phyloP scores from a whole-genome alignment of 2,888 invertebrate species.

The Caenorhabditis angaria region DNA sequence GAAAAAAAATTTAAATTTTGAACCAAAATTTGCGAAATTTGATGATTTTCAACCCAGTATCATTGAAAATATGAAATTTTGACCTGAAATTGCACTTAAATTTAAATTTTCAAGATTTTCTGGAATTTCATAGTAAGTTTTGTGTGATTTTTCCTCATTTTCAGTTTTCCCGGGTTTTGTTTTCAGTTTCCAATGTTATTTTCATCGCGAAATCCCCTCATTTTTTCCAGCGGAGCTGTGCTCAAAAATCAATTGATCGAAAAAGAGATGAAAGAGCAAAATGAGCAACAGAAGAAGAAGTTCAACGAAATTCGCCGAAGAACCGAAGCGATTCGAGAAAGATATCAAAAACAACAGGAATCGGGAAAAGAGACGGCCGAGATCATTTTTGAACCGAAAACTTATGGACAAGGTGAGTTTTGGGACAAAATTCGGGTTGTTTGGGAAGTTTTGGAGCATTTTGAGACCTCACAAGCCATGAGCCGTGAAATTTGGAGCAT shows the following conservation, averaged over 20 bases:
- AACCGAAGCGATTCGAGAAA: constrained; percentile 85
- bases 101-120: too few relatives aligned
- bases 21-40: too few relatives aligned
- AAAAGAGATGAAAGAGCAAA: constrained; percentile 88
- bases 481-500: too few relatives aligned
- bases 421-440: background rate
- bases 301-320: constrained; percentile 91
- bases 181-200: constrained; percentile 11
- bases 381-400: constrained; percentile 56
- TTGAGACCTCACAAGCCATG: too few relatives aligned
- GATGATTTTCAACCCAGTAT: too few relatives aligned
- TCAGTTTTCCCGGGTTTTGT: background rate
- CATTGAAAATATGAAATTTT: too few relatives aligned
- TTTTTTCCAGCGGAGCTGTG: constrained; percentile 83
- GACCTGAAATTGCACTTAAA: too few relatives aligned
- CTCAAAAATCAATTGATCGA: constrained; percentile 89
- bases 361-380: constrained; percentile 24
- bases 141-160: constrained; percentile 10
- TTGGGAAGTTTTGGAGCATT: constrained; percentile 8
- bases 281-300: constrained; percentile 85
- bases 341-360: constrained; percentile 25
- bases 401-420: constrained; percentile 64
- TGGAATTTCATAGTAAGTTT: constrained; percentile 14
- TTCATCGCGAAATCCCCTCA: background rate
- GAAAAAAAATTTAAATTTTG: too few relatives aligned